A percentile compares a stretch with the other conserved stretches of the same genome.
phyloP scores from a whole-genome alignment of 2,888 invertebrate species.

The Platynereis dumerilii region DNA sequence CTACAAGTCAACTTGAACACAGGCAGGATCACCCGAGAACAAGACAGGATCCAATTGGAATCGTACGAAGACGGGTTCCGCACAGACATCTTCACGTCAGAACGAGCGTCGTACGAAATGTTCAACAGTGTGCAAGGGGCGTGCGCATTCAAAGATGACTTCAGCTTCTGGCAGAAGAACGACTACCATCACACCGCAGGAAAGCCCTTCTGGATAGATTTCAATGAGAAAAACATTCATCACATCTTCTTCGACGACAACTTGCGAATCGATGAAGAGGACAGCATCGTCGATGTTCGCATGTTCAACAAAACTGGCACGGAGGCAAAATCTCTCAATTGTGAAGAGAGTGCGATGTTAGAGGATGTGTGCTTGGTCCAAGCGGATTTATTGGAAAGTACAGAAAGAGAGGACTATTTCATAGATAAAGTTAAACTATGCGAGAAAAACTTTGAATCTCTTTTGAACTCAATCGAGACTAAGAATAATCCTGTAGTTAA shows the following conservation, averaged over 20 bases:
- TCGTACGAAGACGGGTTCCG: not conserved
- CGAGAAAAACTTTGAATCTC: slow-evolving; percentile 48
- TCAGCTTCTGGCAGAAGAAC: slow-evolving; percentile 54
- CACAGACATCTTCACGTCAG: slow-evolving; percentile 35
- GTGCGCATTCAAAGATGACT: slow-evolving; percentile 58
- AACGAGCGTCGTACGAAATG: slow-evolving; percentile 50
- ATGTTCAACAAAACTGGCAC: slow-evolving; percentile 35
- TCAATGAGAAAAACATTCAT: slow-evolving; percentile 47
- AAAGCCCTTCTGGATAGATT: slow-evolving; percentile 60
- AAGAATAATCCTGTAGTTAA: no score
- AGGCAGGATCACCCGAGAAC: slow-evolving; percentile 45
- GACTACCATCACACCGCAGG: slow-evolving; percentile 50
- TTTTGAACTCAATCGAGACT: slow-evolving; percentile 24
- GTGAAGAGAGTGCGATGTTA: slow-evolving; percentile 45
- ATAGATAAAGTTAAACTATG: slow-evolving; percentile 49
- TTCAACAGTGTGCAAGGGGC: slow-evolving; percentile 49
- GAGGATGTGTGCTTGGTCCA: slow-evolving; percentile 58
- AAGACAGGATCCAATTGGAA: slow-evolving; percentile 29
- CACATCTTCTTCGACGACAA: slow-evolving; percentile 64
- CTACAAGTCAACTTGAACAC: slow-evolving; percentile 43
- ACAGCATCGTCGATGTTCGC: slow-evolving; percentile 60
- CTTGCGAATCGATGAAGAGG: slow-evolving; percentile 54
- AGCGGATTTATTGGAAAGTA: slow-evolving; percentile 57
- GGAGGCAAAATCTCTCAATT: slow-evolving; percentile 44
- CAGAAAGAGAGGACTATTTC: slow-evolving; percentile 54